These are phyloP conservation scores for Paratilapia polleni DNA, from an alignment of 2,113 vertebrate genomes.

Conservation along the genomic window DNA sequence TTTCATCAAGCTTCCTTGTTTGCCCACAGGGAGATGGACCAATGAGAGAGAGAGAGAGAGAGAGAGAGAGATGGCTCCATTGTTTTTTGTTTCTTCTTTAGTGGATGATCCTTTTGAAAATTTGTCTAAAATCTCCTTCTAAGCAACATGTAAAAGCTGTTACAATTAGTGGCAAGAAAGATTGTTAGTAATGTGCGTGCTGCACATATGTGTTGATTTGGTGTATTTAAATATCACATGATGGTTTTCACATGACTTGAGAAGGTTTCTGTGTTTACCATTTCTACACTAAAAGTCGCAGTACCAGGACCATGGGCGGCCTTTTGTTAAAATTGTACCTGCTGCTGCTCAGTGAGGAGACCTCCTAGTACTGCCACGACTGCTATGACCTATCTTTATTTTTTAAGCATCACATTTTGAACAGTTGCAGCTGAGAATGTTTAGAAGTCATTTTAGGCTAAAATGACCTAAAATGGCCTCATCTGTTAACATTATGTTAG, in stretches of 20 bases:
- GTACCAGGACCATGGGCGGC: not conserved
- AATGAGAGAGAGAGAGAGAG: not conserved
- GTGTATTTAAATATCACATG: not conserved
- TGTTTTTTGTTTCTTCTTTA: not conserved
- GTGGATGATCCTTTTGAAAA: not conserved
- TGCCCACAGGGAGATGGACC: not conserved
- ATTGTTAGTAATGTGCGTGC: too few species aligned
- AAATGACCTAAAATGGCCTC: not conserved
- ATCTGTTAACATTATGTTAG: not conserved
- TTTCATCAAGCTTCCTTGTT: constrained; percentile 29
- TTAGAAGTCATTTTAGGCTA: not conserved
- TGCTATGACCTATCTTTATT: not conserved
- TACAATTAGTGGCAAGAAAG: not conserved
- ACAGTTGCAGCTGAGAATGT: not conserved
- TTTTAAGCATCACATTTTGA: not conserved
- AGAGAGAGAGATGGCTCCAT: not conserved
- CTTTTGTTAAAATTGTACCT: not conserved
- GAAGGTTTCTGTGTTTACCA: not conserved
- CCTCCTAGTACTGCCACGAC: too few species aligned
- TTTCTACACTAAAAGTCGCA: not conserved
- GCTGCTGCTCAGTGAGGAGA: too few species aligned
- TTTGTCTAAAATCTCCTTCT: not conserved
- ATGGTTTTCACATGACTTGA: not conserved
- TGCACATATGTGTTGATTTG: not conserved
- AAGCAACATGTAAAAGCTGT: not conserved